These are phyloP conservation scores for Mesitornis unicolor DNA, from an alignment of 2,113 vertebrate genomes.

Conservation along the genomic window DNA sequence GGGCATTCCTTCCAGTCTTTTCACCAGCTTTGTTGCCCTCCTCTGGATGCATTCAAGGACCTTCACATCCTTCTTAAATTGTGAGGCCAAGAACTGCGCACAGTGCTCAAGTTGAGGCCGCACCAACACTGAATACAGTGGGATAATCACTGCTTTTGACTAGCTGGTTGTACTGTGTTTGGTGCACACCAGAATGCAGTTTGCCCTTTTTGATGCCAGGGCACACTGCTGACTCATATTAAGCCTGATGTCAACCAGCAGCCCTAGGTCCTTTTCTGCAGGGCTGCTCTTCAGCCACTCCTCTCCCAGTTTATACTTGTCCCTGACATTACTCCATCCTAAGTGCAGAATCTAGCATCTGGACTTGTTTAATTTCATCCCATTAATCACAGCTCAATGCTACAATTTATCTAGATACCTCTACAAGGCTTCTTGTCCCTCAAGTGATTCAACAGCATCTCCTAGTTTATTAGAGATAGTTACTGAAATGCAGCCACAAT, in stretches of 20 bases:
- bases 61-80: not conserved
- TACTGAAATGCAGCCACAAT: not conserved
- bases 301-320: not conserved
- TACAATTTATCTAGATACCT: not conserved
- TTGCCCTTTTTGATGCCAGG: no score
- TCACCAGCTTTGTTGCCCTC: not conserved
- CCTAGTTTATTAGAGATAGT: not conserved
- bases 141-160: no score
- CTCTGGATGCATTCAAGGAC: not conserved
- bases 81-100: not conserved
- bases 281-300: no score
- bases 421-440: not conserved
- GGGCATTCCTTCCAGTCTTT: not conserved
- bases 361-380: not conserved
- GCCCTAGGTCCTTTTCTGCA: no score
- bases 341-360: not conserved
- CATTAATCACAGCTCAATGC: not conserved
- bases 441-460: no score
- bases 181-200: no score
- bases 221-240: no score
- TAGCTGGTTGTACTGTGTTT: no score
- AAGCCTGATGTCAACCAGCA: no score
- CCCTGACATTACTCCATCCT: not conserved
- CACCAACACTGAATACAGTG: no score
- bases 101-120: not conserved